A percentile compares a stretch with the other conserved stretches of the same genome.
Evolutionary conservation across 1,140 invertebrate genomes (phyloP).

Genomic region (Cherax quadricarinatus): DNA sequence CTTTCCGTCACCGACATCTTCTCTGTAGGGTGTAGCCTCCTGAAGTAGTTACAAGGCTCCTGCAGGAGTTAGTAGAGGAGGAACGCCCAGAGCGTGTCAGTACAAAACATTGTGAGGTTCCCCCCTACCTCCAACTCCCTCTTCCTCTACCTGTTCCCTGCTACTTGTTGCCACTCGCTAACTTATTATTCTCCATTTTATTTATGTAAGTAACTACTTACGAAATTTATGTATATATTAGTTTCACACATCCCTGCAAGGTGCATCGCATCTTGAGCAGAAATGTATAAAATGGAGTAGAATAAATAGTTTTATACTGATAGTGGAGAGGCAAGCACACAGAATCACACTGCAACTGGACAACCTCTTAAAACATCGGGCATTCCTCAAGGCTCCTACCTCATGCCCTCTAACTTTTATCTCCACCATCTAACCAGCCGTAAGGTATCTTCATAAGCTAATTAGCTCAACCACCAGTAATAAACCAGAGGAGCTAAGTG

Average conservation of each 20-base stretch:
- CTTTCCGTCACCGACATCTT: background rate
- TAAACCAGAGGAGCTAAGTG: background rate
- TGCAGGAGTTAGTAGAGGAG: background rate
- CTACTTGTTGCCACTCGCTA: background rate
- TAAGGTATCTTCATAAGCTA: background rate
- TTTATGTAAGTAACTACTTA: no score
- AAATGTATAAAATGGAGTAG: no score
- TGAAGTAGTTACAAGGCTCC: background rate
- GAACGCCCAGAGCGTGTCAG: background rate
- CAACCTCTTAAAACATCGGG: conserved; percentile 32
- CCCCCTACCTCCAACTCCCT: conserved; percentile 3
- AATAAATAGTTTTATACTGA: background rate
- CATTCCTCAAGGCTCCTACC: conserved; percentile 41
- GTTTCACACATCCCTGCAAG: no score
- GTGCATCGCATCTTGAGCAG: no score
- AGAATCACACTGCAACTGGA: conserved; percentile 25
- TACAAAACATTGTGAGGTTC: background rate
- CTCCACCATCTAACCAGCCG: conserved; percentile 15
- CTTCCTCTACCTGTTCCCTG: conserved; percentile 21
- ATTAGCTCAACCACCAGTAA: background rate
- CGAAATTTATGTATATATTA: no score
- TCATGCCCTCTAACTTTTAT: conserved; percentile 39
- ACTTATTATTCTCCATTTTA: background rate
- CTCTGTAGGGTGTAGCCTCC: background rate
- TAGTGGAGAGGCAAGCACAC: background rate